Evolutionary conservation across 2,113 vertebrate species (phyloP).

Genomic region (Anguilla rostrata): DNA sequence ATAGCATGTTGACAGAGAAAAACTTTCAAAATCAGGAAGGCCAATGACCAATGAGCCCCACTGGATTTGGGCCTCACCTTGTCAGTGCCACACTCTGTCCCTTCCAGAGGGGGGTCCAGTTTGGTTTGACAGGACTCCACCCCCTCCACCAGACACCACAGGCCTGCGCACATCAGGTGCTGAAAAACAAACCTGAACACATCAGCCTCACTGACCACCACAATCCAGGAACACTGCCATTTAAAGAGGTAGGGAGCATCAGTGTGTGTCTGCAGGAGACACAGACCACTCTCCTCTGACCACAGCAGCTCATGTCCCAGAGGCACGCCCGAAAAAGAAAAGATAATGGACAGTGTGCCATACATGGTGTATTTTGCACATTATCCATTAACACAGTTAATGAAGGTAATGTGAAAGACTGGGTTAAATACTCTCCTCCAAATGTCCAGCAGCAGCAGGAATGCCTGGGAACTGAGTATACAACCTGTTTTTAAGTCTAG

Average conservation of each 20-base stretch:
- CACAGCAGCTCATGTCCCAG: background rate
- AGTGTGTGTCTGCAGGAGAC: background rate
- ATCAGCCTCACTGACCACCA: background rate
- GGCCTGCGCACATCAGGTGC: constrained; percentile 92
- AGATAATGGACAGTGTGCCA: background rate
- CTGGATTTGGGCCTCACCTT: constrained; percentile 75
- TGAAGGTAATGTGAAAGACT: background rate
- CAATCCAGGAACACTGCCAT: background rate
- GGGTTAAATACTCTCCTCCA: background rate
- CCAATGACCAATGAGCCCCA: background rate
- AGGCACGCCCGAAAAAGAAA: background rate
- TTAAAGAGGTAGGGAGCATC: background rate
- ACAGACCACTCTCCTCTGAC: background rate
- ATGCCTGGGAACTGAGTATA: background rate
- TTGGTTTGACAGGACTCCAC: constrained; percentile 93
- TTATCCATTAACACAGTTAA: background rate
- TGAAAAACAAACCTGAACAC: constrained; percentile 55
- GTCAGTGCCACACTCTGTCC: constrained; percentile 93
- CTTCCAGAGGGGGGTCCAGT: constrained; percentile 92
- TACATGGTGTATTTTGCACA: background rate
- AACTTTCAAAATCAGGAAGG: background rate
- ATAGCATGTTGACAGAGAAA: background rate
- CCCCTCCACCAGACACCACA: constrained; percentile 96
- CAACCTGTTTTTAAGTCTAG: background rate
- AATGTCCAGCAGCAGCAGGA: background rate